Base-by-base conservation (phyloP, 1,140 invertebrate species). In the Solenopsis invicta region DNA sequence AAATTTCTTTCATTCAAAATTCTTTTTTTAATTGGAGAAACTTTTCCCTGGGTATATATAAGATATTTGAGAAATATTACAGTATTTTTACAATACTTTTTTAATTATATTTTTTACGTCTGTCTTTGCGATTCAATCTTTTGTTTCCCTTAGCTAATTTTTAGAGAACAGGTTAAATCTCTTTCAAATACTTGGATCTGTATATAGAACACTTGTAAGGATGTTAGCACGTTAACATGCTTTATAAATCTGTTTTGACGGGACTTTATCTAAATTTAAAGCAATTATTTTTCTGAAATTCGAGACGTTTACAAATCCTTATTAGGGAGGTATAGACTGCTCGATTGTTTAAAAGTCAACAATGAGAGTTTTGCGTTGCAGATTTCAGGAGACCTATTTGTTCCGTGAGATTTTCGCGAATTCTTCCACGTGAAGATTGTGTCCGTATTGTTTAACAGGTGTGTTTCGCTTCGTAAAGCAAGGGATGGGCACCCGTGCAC, bases 401-500 rank as follows among this genome's bases (percentile, higher is more conserved):
- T 48, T 59, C 54, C 59, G 45, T 62, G 69, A 86, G 74, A 88
- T 89, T 67, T 74, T 75, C 18, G 37, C 75, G 59, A 80, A 80
- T 66, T 84, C 67, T 59, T 66, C 12, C 37, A 24, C 37, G 59
- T 64, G 29, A 16, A 81, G 72, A 77, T 89, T 82, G 24, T 48
- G 45, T 29, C 21, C 45, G 45, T 34, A 56, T 56, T 59, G 54
- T 87, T 89, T 87, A 90, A 76, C 89, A 90, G 85, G 50, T 90
- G 59, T 72, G 89, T 72, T 64, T 77, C 77, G 85, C 69, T 86
- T 82, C 84, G 85, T 66, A 77, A 72, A 87, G 85, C 77, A 87
- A 89, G 88, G 88, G 85, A 86, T 87, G 72, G 88, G 89, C 88
- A 16, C 1, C 1, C 45, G 72, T 87, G 67, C 88, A 87, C 85